phyloP scores from a whole-genome alignment of 1,140 invertebrate genomes.

The Acromyrmex charruanus region DNA sequence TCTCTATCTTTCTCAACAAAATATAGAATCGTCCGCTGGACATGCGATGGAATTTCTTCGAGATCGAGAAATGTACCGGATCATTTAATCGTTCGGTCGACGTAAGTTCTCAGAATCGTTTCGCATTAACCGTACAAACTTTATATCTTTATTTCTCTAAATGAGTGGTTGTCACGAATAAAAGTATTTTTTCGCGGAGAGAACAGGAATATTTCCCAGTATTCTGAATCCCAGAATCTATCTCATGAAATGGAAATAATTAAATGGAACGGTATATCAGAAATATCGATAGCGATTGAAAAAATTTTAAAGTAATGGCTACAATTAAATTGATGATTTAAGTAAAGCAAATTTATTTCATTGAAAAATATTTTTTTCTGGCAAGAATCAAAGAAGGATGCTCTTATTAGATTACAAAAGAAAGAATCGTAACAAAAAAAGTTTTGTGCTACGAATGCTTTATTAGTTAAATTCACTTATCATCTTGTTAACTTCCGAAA shows the following conservation, averaged over 20 bases:
- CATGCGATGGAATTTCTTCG: slow-evolving; percentile 6
- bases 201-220: slow-evolving; percentile 2
- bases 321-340: neutral
- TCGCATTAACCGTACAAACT: slow-evolving; percentile 26
- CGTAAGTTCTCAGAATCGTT: slow-evolving; percentile 16
- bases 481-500: slow-evolving; percentile 13
- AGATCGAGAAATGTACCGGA: slow-evolving; percentile 9
- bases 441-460: neutral
- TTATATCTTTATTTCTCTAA: neutral
- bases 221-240: neutral
- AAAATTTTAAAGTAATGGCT: neutral
- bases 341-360: neutral
- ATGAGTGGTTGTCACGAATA: slow-evolving; percentile 15
- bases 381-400: neutral
- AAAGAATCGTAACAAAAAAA: neutral
- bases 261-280: neutral
- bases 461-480: slow-evolving; percentile 14
- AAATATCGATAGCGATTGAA: neutral
- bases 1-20: slow-evolving; percentile 15
- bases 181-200: neutral
- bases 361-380: neutral
- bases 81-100: slow-evolving; percentile 22
- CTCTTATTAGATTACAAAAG: neutral
- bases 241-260: neutral
- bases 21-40: neutral